Base-by-base conservation (phyloP, 2,888 invertebrate genomes). In the Nycteola revayana region DNA sequence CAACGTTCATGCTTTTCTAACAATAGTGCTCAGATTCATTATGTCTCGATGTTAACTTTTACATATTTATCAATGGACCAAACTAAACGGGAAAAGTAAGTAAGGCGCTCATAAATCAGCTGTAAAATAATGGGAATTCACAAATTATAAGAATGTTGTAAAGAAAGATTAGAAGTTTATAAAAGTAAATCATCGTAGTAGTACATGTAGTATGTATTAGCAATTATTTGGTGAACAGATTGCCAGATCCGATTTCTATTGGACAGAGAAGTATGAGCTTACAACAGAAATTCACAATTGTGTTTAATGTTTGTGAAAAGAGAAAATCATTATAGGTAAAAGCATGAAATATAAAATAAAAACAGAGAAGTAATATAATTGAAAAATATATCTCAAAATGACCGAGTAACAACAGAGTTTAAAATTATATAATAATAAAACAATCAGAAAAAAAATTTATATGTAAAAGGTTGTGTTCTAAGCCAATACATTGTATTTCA, bases 271-370 rank as follows among this genome's bases (percentile, higher is more conserved):
- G 46, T 42, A 52, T 51, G 43, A 55, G 36, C 43, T 59, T 49
- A 49, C 47, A 50, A 54, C 23, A 54, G 42, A 42, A 39, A 34
- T 44, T 32, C 38, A 38, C 40, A 50, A 46, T 66, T 69, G 80
- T 83, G 79, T 83, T 75, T 60, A 58, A 85, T 87, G 87, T 86
- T 88, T 83, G 78, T 86, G 88, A 88, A 88, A 88, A 88, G 88
- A 88, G 88, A 87, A 82, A 78, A 74, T 69, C 54, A 63, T 60
- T 57, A 37, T 52, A 64, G 57, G 57, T 51, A 64, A 58, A 72
- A 67, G 64, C 63, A 55, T 57, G 49, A 53, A n/a, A n/a, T 32
- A 27, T 33, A 43, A 47, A 57, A 59, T 51, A 33, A 48, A 48
- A 48, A 45, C 28, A 40, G n/a, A 22, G 24, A 36, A 22, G 9